A percentile compares a stretch with the other conserved stretches of the same genome.
Conservation (phyloP, 2,797 vertebrate genomes). For the Loris lydekkerianus region DNA sequence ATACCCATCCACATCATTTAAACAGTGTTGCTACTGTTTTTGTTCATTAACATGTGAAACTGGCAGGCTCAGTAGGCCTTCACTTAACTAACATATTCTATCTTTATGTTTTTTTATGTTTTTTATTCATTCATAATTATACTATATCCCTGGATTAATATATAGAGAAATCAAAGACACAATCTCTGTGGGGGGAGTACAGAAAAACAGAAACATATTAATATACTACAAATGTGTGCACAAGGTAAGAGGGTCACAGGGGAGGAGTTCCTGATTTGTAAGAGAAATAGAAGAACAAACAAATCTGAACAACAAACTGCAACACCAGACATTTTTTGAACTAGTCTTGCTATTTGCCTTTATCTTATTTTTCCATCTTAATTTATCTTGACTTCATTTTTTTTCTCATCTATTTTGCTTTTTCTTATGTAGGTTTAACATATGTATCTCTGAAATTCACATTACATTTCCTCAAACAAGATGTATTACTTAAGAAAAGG, state of each 20-base stretch:
- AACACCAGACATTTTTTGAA: neutral
- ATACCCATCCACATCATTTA: neutral
- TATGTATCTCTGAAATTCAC: constrained; percentile 8
- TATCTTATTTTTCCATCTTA: constrained; percentile 35
- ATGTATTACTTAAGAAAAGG: neutral
- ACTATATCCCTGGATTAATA: neutral
- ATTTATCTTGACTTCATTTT: constrained; percentile 15
- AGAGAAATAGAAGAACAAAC: neutral
- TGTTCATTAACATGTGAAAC: neutral
- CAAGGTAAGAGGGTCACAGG: neutral
- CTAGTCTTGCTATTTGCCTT: constrained; percentile 13
- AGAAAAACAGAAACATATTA: neutral
- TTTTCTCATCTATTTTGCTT: constrained; percentile 31
- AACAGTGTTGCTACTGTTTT: neutral
- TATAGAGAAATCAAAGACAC: neutral
- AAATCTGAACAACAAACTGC: too few species aligned
- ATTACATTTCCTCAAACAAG: constrained; percentile 27
- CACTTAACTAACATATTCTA: neutral
- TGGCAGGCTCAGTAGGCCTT: neutral
- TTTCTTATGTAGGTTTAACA: neutral
- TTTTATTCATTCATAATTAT: constrained; percentile 39
- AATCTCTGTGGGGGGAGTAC: neutral
- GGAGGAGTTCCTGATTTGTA: neutral
- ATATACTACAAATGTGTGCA: neutral
- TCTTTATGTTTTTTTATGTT: neutral